A percentile compares a stretch with the other conserved stretches of the same genome.
Evolutionary conservation across 2,797 vertebrate genomes (phyloP).

Genomic region (Kryptolebias ocellatus): DNA sequence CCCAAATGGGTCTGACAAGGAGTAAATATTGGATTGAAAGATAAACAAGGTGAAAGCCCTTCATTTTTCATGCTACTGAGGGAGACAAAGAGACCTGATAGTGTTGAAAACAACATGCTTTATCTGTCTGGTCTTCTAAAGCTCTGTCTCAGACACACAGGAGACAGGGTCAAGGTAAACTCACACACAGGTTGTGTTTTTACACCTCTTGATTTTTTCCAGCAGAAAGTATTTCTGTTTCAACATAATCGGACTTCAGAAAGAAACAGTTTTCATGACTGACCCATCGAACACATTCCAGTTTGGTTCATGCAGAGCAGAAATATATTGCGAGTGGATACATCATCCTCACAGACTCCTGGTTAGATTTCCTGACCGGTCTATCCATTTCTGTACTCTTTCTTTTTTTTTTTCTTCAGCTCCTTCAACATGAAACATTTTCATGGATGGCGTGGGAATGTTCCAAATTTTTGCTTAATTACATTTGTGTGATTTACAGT

Average conservation of each 20-base stretch:
- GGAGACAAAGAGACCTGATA: slow-evolving; percentile 62
- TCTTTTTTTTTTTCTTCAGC: slow-evolving; percentile 37
- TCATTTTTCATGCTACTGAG: slow-evolving; percentile 74
- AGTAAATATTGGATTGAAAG: slow-evolving; percentile 83
- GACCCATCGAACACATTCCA: slow-evolving; percentile 25
- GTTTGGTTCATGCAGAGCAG: slow-evolving; percentile 57
- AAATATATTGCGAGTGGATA: slow-evolving; percentile 44
- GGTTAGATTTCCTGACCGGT: slow-evolving; percentile 51
- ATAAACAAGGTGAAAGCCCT: slow-evolving; percentile 80
- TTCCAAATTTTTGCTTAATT: slow-evolving; percentile 20
- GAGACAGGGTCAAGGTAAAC: slow-evolving; percentile 24
- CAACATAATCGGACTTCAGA: slow-evolving; percentile 31
- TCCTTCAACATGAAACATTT: slow-evolving; percentile 32
- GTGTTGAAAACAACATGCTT: slow-evolving; percentile 52
- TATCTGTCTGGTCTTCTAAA: slow-evolving; percentile 46
- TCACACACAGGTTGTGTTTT: slow-evolving; percentile 13
- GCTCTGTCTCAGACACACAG: slow-evolving; percentile 14
- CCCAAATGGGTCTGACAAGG: slow-evolving; percentile 81
- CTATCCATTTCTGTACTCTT: slow-evolving; percentile 1
- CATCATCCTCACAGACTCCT: slow-evolving; percentile 58
- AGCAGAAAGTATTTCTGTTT: slow-evolving; percentile 22
- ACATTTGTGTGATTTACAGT: slow-evolving; percentile 18
- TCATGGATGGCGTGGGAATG: slow-evolving; percentile 10
- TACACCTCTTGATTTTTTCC: background rate
- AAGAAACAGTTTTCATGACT: slow-evolving; percentile 27